Evolutionary conservation across 1,140 invertebrate species (phyloP).

Genomic region (Ylistrum balloti): DNA sequence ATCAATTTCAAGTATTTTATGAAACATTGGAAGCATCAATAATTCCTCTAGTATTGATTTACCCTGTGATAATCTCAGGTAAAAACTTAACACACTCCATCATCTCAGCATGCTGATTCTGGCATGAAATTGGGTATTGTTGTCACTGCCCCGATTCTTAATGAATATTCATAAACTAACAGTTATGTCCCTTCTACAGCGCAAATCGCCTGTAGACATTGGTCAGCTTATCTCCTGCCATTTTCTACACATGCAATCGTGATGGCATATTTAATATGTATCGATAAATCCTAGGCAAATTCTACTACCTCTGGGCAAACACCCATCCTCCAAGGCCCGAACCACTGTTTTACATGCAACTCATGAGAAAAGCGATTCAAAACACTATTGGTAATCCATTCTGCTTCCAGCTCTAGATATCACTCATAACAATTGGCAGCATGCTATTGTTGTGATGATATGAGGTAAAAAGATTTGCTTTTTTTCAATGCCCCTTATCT

Average conservation of each 20-base stretch:
- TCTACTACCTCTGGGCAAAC: neutral
- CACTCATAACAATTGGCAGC: too few species aligned
- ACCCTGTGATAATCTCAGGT: neutral
- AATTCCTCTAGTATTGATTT: slow-evolving; percentile 1
- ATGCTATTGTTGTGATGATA: too few species aligned
- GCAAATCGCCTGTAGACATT: neutral
- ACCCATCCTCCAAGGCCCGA: neutral
- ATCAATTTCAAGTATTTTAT: slow-evolving; percentile 37
- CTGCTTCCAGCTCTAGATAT: too few species aligned
- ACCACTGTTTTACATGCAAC: neutral
- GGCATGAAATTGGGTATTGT: slow-evolving; percentile 33
- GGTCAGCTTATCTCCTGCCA: neutral
- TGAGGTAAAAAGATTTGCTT: too few species aligned
- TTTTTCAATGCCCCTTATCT: too few species aligned
- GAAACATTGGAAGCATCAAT: slow-evolving; percentile 4
- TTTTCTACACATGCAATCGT: neutral
- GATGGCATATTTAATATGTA: neutral
- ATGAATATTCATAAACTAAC: slow-evolving; percentile 26
- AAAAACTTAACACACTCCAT: neutral
- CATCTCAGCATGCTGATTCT: neutral
- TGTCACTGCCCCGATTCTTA: neutral
- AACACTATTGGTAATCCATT: slow-evolving; percentile 1
- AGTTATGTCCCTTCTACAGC: neutral
- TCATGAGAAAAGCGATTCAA: neutral
- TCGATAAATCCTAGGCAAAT: neutral